A percentile compares a stretch with the other conserved stretches of the same genome.
These are phyloP conservation scores for Pituophis catenifer DNA, from an alignment of 2,113 vertebrate species.

Conservation along the genomic window DNA sequence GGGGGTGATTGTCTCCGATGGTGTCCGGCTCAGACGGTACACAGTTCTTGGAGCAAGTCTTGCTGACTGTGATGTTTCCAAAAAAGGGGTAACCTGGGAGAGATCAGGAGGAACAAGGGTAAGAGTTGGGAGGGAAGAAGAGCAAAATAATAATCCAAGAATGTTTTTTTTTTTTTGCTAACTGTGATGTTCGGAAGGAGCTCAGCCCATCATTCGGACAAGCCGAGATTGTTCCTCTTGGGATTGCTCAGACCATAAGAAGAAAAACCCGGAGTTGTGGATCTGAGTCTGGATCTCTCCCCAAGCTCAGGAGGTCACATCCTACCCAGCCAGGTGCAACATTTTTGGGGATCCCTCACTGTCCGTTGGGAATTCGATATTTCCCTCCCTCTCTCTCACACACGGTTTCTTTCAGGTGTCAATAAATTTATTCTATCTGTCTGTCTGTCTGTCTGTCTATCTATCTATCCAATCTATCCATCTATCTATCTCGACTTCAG, in stretches of 20 bases:
- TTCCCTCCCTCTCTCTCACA: too few relatives aligned
- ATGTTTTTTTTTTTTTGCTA: too few relatives aligned
- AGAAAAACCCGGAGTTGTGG: background rate
- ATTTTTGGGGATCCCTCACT: background rate
- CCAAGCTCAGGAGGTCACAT: background rate
- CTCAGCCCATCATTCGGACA: background rate
- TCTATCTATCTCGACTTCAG: too few relatives aligned
- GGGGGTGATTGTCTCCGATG: slow-evolving; percentile 18
- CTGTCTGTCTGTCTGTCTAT: background rate
- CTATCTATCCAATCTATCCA: too few relatives aligned
- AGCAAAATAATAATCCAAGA: background rate
- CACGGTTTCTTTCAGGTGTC: background rate
- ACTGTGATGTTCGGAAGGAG: background rate
- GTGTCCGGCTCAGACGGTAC: fast-evolving
- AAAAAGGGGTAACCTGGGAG: slow-evolving; percentile 57
- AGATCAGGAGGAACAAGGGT: background rate
- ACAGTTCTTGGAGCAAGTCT: slow-evolving; percentile 33
- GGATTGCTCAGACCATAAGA: background rate
- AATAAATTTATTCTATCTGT: background rate
- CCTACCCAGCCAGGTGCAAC: background rate
- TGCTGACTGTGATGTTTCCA: slow-evolving; percentile 43
- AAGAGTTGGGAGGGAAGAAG: fast-evolving
- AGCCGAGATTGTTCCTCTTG: background rate
- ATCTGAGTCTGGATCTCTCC: background rate
- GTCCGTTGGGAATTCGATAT: background rate